Evolutionary conservation across 1,140 invertebrate genomes (phyloP).

Genomic region (Kradibia gibbosae): DNA sequence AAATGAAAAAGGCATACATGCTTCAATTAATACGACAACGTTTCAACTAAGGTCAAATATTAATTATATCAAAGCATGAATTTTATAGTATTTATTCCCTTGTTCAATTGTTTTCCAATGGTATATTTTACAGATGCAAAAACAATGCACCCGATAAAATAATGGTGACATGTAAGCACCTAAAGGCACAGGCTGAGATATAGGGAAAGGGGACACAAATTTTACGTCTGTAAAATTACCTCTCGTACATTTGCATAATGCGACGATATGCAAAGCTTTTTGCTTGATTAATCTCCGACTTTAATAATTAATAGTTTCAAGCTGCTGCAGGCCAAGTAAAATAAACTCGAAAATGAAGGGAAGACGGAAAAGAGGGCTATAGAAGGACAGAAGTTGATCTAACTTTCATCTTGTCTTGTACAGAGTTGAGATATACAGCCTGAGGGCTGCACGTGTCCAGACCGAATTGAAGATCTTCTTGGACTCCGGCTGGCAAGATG

Average conservation of each 20-base stretch:
- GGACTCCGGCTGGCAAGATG: neutral
- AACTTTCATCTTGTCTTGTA: neutral
- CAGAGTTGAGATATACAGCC: constrained; percentile 38
- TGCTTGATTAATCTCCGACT: constrained; percentile 45
- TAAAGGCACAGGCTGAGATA: neutral
- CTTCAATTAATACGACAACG: no score
- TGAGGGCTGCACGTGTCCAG: constrained; percentile 61
- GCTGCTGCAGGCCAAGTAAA: constrained; percentile 3
- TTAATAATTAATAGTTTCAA: constrained; percentile 70
- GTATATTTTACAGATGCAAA: no score
- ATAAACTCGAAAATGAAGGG: neutral
- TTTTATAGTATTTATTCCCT: no score
- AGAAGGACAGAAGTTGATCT: neutral
- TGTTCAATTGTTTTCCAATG: no score
- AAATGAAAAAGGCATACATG: no score
- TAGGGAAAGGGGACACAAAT: neutral
- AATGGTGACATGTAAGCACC: neutral
- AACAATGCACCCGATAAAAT: neutral
- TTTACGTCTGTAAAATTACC: neutral
- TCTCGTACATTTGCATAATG: neutral
- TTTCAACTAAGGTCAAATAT: no score
- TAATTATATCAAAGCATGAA: no score
- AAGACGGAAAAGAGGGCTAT: neutral
- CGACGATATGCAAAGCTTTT: neutral
- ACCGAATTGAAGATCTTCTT: constrained; percentile 46